phyloP scores from a whole-genome alignment of 37 sponge, comb jelly and placozoan genomes.

The Bolinopsis microptera region DNA sequence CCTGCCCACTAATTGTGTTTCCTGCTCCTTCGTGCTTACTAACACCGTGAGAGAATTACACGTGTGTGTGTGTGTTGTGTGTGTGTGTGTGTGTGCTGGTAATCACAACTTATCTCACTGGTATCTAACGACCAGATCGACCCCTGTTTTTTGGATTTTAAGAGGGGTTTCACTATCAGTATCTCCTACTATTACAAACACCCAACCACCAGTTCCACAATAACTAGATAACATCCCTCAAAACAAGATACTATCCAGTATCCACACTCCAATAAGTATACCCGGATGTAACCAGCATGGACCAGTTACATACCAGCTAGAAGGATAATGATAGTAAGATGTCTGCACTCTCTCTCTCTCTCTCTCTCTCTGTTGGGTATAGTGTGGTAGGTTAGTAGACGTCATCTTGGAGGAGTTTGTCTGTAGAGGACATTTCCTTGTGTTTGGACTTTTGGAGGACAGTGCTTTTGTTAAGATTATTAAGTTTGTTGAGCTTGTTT shows the following conservation, averaged over 20 bases:
- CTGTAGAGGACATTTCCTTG: background rate
- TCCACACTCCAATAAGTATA: background rate
- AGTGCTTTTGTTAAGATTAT: too few species aligned
- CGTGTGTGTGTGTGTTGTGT: too few species aligned
- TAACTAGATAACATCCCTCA: background rate
- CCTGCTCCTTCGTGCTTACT: too few species aligned
- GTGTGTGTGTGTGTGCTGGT: too few species aligned
- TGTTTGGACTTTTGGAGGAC: background rate
- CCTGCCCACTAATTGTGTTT: too few species aligned
- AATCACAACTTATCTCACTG: too few species aligned
- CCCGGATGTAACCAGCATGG: background rate
- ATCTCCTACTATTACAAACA: too few species aligned
- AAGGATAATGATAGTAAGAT: background rate
- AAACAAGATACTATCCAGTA: background rate
- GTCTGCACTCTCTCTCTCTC: background rate
- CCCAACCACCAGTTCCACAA: too few species aligned
- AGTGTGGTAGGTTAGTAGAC: background rate
- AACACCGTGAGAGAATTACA: too few species aligned
- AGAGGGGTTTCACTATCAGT: too few species aligned
- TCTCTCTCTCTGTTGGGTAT: background rate
- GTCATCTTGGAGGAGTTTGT: background rate
- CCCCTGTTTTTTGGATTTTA: too few species aligned
- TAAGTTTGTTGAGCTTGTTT: background rate
- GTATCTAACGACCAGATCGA: too few species aligned
- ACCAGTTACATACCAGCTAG: background rate